Evolutionary conservation across 2,888 invertebrate species (phyloP).

Genomic region (Melanchra persicariae): DNA sequence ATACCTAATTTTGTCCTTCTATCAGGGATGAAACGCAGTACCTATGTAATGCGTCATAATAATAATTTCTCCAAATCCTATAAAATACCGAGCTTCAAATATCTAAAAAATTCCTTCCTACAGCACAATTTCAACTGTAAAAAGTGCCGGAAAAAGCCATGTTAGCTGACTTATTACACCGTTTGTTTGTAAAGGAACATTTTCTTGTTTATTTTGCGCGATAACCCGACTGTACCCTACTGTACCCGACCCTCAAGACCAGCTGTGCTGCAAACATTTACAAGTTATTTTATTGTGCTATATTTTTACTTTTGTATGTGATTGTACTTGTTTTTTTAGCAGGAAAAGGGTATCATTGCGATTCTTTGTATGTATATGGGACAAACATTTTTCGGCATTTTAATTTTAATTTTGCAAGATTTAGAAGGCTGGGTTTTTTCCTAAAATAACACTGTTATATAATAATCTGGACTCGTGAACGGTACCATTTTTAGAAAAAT

Average conservation of each 20-base stretch:
- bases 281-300: constrained; percentile 41
- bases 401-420: not conserved
- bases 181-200: constrained; percentile 40
- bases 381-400: not conserved
- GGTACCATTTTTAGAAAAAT: too few species aligned
- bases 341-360: not conserved
- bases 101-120: not conserved
- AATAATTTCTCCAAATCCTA: not conserved
- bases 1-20: too few species aligned
- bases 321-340: constrained; percentile 19
- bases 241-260: constrained; percentile 32
- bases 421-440: not conserved
- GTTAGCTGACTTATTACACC: constrained; percentile 36
- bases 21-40: too few species aligned
- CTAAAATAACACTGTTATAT: not conserved
- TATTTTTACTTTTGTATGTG: constrained; percentile 34
- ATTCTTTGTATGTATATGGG: not conserved
- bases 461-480: too few species aligned
- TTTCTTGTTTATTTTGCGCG: constrained; percentile 35
- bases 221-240: constrained; percentile 29
- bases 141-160: constrained; percentile 26
- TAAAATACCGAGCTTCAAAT: not conserved
- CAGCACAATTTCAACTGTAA: constrained; percentile 13
- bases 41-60: too few species aligned
- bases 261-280: constrained; percentile 49